Conservation (phyloP, 2,113 vertebrate species). For the Numenius arquata region DNA sequence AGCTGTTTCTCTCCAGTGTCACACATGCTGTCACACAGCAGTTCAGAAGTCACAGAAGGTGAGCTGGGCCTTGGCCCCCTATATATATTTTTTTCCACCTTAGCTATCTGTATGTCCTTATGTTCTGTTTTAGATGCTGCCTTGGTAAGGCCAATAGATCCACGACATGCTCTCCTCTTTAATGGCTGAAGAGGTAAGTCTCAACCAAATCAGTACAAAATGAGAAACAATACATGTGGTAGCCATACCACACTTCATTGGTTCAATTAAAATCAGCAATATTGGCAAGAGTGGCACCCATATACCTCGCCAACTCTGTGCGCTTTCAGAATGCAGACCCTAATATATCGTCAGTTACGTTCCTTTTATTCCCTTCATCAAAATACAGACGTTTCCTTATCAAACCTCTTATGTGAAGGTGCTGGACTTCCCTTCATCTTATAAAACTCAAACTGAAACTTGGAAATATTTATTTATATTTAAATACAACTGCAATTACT, state of each 20-base stretch:
- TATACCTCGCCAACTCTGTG: neutral
- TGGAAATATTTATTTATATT: neutral
- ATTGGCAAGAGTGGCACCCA: neutral
- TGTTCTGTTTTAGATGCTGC: neutral
- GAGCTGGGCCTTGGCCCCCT: neutral
- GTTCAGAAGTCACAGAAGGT: neutral
- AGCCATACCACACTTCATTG: rapidly evolving
- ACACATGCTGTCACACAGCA: neutral
- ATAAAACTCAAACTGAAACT: neutral
- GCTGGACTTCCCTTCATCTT: neutral
- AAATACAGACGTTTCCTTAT: neutral
- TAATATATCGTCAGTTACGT: rapidly evolving
- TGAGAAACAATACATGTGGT: rapidly evolving
- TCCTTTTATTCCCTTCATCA: neutral
- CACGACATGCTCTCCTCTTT: neutral
- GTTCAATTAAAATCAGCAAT: neutral
- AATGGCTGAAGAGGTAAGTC: neutral
- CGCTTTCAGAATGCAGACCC: rapidly evolving
- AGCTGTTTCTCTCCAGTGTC: neutral
- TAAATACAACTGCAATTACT: neutral
- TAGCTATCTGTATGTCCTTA: neutral
- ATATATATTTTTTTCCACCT: neutral
- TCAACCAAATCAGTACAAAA: neutral
- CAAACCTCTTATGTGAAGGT: neutral
- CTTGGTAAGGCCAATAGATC: neutral